Evolutionary conservation across 2,797 vertebrate species (phyloP).

Genomic region (Otus scops): DNA sequence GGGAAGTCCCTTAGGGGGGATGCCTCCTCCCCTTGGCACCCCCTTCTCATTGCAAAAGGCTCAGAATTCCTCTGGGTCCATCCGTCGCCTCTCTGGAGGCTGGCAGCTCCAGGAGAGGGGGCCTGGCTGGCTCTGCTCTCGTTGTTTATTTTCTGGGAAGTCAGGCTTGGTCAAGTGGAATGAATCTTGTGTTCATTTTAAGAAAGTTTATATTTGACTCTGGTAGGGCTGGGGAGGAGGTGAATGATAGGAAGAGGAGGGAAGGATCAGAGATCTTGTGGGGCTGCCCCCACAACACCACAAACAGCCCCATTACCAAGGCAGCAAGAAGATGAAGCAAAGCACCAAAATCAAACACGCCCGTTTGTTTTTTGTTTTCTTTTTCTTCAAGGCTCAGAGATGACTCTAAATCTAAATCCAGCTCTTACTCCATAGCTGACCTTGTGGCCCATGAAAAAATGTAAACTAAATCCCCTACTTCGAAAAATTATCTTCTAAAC

Average conservation of each 20-base stretch:
- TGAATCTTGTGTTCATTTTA: constrained; percentile 54
- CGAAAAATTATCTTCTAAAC: neutral
- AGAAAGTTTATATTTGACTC: constrained; percentile 68
- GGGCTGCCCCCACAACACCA: constrained; percentile 26
- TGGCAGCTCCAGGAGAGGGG: neutral
- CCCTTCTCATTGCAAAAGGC: neutral
- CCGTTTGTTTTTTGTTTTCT: neutral
- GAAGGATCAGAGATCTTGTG: constrained; percentile 4
- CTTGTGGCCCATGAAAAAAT: neutral
- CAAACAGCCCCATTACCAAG: neutral
- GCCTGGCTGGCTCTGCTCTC: neutral
- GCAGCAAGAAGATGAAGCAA: constrained; percentile 1
- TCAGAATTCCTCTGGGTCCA: neutral
- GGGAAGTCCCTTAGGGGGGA: neutral
- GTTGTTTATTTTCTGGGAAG: constrained; percentile 58
- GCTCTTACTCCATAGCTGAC: neutral
- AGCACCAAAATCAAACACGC: constrained; percentile 5
- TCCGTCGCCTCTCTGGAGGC: neutral
- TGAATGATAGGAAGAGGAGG: constrained; percentile 53
- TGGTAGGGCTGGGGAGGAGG: constrained; percentile 16
- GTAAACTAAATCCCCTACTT: neutral
- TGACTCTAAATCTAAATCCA: constrained; percentile 17
- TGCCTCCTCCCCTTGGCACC: neutral
- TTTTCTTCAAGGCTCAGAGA: neutral
- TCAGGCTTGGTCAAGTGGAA: constrained; percentile 47